Evolutionary conservation across 2,888 invertebrate genomes (phyloP), one percentile per base, ranked within the genome.

Genomic region (Chaitophorus viminalis): DNA sequence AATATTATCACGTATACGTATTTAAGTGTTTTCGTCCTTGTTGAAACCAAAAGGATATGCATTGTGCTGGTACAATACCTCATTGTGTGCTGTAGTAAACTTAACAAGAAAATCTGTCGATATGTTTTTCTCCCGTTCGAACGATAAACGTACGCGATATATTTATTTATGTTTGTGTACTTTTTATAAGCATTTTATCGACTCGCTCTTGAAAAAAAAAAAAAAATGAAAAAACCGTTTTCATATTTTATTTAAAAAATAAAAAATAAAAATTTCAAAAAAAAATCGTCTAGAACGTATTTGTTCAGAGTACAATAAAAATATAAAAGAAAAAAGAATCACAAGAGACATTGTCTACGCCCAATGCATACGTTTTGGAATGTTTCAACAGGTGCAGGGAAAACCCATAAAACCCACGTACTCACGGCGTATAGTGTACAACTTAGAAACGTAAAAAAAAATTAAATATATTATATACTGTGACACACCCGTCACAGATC

Each of bases 401-500:
- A 78, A 72, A 36, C 36, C 29, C 70, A 72, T 79, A 78, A 78
- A 78, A 36, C 36, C 5, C 31, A 79, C 36, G 72, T 79, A 54
- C 78, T 60, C 78, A 72, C 78, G 54, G 29, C 54, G n/a, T n/a
- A 72, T 78, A 83, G 82, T 25, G 21, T 70, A 86, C 36, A 77
- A 81, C 18, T 81, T 87, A 87, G 79, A 65, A 74, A 81, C 60
- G 65, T 74, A 60, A 78, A 31, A 72, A 33, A 46, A 46, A 46
- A 14, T 14, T 46, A 46, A 14, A 46, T 46, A 46, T 46, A 46
- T 46, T 46, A 79, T 52, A 86, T 68, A 87, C 87, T 87, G 46
- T 87, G 87, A 81, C 79, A 87, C 87, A 87, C 79, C 87, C 79
- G 87, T 87, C 87, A 87, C 74, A 87, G 87, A 79, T 87, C 87